phyloP scores from a whole-genome alignment of 2,888 invertebrate species.

The Polyommatus iphigenia region DNA sequence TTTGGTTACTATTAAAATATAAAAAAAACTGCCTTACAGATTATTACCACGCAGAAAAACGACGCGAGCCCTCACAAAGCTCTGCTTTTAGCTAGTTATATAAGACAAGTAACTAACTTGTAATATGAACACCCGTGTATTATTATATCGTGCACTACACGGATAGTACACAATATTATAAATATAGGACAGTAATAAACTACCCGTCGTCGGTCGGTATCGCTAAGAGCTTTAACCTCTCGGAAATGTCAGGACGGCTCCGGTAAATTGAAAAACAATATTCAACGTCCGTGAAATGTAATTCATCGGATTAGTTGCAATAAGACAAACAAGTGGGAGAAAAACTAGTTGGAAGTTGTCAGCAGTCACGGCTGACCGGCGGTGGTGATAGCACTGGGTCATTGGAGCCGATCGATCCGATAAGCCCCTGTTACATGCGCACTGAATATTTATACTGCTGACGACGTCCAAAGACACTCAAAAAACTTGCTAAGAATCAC shows the following conservation, averaged over 20 bases:
- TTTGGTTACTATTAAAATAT: too few species aligned
- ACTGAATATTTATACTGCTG: conserved; percentile 69
- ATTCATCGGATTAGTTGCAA: conserved; percentile 27
- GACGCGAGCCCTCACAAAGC: too few species aligned
- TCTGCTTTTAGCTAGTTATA: too few species aligned
- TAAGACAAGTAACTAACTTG: too few species aligned
- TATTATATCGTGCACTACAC: too few species aligned
- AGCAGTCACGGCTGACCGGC: conserved; percentile 44
- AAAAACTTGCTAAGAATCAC: conserved; percentile 7
- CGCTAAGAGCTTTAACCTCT: neutral
- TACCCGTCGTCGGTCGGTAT: neutral
- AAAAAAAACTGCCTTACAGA: too few species aligned
- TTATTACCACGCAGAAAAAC: too few species aligned
- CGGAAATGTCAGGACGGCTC: conserved; percentile 1
- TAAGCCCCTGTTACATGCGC: conserved; percentile 54
- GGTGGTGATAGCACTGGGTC: conserved; percentile 52
- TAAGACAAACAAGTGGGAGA: conserved; percentile 27
- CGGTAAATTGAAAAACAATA: conserved; percentile 4
- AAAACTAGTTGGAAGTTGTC: conserved; percentile 16
- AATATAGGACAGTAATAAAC: neutral
- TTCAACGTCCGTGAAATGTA: conserved; percentile 23
- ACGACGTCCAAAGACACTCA: neutral
- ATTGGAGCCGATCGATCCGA: conserved; percentile 68
- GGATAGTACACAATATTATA: too few species aligned
- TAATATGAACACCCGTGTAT: too few species aligned